Evolutionary conservation across 2,797 vertebrate species (phyloP), one percentile per base, ranked within the genome.

Genomic region (Lacerta bilineata): DNA sequence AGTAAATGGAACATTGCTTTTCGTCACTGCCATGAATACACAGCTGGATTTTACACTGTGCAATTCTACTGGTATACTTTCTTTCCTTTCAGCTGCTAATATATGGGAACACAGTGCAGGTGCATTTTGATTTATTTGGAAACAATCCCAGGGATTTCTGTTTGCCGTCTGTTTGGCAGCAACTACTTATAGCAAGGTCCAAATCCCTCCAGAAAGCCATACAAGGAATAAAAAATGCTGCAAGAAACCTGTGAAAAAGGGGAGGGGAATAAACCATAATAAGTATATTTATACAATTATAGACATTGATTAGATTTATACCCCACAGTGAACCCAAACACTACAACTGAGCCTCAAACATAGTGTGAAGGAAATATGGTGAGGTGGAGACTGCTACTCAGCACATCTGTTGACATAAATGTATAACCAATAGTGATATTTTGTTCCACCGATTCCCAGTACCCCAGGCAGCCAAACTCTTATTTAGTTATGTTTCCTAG

Each of bases 21-120:
- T 66, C 20, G 0, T 87, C 33, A 23, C 23, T 27, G 13, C 9
- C 2, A 0, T 86, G 29, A 88, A 2, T 39, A 13, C 46, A 46
- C 1, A 50, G n/a, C 39, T 91, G 50, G 23, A 87, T 89, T 88
- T 87, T 81, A 1, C 2, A 75, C 55, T 93, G 89, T 23, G n/a
- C 3, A 33, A 1, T 41, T 85, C 83, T 13, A 1, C 86, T 85
- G 82, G 11, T 2, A 69, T 80, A 13, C n/a, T n/a, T 61, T 81
- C 71, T 84, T 72, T n/a, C 5, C 20, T 88, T 25, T 59, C 29
- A 1, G 0, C 5, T 76, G n/a, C 41, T 90, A 43, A 75, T 50
- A 68, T 88, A 85, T 33, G n/a, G n/a, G 87, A 55, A 18, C 7
- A 17, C 27, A 68, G 78, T 87, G n/a, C 74, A 93, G 71, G 5